Base-by-base conservation (phyloP, 2,888 invertebrate species). In the Tachystola acroxantha region DNA sequence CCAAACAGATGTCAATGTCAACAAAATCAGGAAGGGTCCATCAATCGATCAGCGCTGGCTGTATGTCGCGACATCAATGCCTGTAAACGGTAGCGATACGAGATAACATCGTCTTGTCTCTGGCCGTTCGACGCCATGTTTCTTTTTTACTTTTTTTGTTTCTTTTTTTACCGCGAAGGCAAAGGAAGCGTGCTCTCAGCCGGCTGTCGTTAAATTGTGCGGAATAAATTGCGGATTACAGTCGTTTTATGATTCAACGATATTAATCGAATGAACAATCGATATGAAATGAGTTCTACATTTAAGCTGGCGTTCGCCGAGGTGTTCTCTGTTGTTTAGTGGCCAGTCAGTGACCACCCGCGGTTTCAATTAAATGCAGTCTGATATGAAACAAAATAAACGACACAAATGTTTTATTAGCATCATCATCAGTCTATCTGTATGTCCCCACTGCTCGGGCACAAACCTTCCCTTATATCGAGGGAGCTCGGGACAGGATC, bases 31-130 rank as follows among this genome's bases (percentile, higher is more conserved):
- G 40, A 42, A 39, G 33, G 31, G 27, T 40, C 34, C 41, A 35
- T 40, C 48, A 40, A 49, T 53, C 53, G 42, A 51, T 58, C 56
- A 52, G 42, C 40, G 39, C 42, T 19, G 43, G 41, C 41, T 45
- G 45, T 46, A 53, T 53, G 42, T 40, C 37, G 27, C 29, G 47
- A 37, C 39, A 41, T 43, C 46, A 36, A 37, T 45, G 46, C 45
- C 48, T 64, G 66, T 67, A 64, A 65, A 73, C 74, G 62, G 74
- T 72, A 74, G 74, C 48, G 40, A 36, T 35, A 45, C 33, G 42
- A 57, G 74, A 73, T 73, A 66, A 48, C 49, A 70, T 72, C 68
- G 47, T 42, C 45, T 50, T 53, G 64, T 62, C 51, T 47, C 47
- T 48, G 51, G 37, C 31, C 39, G 47, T 20, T 38, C 50, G 57